phyloP scores from a whole-genome alignment of 1,140 invertebrate genomes.

The Antheraea mylitta region DNA sequence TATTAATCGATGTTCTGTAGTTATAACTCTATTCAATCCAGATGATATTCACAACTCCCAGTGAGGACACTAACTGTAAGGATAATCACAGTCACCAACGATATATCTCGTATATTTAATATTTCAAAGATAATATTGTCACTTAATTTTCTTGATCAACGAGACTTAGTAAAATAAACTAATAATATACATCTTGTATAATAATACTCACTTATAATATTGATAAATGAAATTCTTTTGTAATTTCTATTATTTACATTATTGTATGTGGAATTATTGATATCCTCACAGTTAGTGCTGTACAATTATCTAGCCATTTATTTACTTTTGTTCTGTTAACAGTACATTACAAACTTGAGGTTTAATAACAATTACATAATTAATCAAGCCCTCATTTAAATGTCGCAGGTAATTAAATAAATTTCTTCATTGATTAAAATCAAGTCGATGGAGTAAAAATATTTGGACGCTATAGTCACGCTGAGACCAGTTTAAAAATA shows the following conservation, averaged over 20 bases:
- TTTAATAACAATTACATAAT: background rate
- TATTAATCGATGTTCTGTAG: background rate
- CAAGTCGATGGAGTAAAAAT: background rate
- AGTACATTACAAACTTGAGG: background rate
- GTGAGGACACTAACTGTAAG: background rate
- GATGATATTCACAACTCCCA: background rate
- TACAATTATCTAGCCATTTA: background rate
- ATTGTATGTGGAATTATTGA: background rate
- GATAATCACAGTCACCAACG: background rate
- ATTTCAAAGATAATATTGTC: no score
- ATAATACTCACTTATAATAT: no score
- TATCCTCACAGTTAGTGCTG: background rate
- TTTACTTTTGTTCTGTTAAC: background rate
- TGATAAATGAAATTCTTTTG: no score
- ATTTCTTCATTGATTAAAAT: background rate
- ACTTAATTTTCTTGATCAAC: no score
- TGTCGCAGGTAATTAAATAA: background rate
- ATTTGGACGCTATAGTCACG: conserved; percentile 3
- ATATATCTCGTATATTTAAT: no score
- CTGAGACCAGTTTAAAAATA: conserved; percentile 48
- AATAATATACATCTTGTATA: no score
- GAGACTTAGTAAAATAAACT: no score
- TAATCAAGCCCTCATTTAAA: background rate
- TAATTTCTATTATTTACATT: no score
- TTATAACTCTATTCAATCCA: background rate